Evolutionary conservation across 2,113 vertebrate genomes (phyloP), one percentile per base, ranked within the genome.

Genomic region (Thalassarche chlororhynchos): DNA sequence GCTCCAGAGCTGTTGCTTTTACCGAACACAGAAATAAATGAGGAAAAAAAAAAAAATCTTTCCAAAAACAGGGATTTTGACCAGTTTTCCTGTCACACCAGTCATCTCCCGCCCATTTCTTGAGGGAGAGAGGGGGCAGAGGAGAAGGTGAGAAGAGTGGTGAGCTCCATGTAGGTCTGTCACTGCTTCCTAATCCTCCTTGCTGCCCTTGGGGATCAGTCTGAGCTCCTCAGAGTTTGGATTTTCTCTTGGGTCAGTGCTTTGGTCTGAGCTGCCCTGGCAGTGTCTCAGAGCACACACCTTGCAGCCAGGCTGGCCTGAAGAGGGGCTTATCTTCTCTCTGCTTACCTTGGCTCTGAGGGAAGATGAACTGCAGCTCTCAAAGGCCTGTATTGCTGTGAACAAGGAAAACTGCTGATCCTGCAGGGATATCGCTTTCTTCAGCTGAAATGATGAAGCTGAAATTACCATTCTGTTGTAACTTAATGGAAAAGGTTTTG

Each of bases 11-110:
- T 24, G 26, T 14, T 85, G 55, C 14, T 93, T 74, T 54, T 40
- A 34, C 38, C 9, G 4, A 64, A 25, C 58, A 12, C 8, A 4
- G 2, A 49, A 46, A 68, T 31, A 25, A 68, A 58, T 4, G 6
- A 13, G 17, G 3, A 4, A 4, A 8, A 4, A 3, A 21, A 24
- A 5, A 19, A 4, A 32, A 23, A 60, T 11, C n/a, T 19, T 10
- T 38, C 23, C 1, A 17, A 44, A 38, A 61, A 1, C 10, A 5
- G 25, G 20, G 49, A 0, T 36, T 66, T 62, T 9, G 46, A 34
- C 36, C 21, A 1, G 32, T 40, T 65, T n/a, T 2, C 0, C 11
- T 8, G 0, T 58, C 28, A 2, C 51, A 3, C 5, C 6, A 4
- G 28, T 12, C 4, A 1, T 4, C 10, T 29, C 51, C 54, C 2